Evolutionary conservation across 2,113 vertebrate species (phyloP).

Genomic region (Montifringilla adamsi): DNA sequence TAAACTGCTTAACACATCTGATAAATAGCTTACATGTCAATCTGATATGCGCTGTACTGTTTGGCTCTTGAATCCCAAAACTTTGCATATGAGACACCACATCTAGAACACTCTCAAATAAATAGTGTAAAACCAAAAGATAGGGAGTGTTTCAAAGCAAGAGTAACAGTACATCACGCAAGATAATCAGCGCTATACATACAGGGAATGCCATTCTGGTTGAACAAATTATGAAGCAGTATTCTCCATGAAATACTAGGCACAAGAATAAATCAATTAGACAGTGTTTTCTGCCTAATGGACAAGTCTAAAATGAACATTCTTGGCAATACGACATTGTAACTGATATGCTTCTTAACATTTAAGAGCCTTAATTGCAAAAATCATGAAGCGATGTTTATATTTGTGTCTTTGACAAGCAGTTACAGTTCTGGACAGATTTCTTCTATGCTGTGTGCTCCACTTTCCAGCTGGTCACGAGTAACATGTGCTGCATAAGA

Average conservation of each 20-base stretch:
- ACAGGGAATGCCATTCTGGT: slow-evolving; percentile 62
- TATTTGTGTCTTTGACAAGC: slow-evolving; percentile 67
- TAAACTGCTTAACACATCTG: slow-evolving; percentile 40
- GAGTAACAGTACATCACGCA: slow-evolving; percentile 62
- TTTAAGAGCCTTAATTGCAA: slow-evolving; percentile 65
- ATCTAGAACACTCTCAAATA: slow-evolving; percentile 67
- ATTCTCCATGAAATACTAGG: slow-evolving; percentile 68
- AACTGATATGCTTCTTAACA: slow-evolving; percentile 68
- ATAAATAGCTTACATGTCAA: slow-evolving; percentile 47
- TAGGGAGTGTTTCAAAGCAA: slow-evolving; percentile 48
- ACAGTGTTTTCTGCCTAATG: slow-evolving; percentile 64
- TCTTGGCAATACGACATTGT: slow-evolving; percentile 75
- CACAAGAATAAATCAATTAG: slow-evolving; percentile 66
- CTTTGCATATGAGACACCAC: background rate
- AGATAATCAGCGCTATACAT: slow-evolving; percentile 57
- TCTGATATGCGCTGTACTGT: slow-evolving; percentile 22
- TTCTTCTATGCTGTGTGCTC: slow-evolving; percentile 72
- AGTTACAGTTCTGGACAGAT: slow-evolving; percentile 67
- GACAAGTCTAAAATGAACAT: slow-evolving; percentile 65
- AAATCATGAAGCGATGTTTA: slow-evolving; percentile 67
- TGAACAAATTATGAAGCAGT: slow-evolving; percentile 52
- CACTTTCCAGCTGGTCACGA: slow-evolving; percentile 68
- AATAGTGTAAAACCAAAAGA: slow-evolving; percentile 56
- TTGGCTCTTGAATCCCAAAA: slow-evolving; percentile 26
- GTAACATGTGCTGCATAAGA: slow-evolving; percentile 67